Percentiles rank a stretch among this genome's conserved stretches.
Evolutionary conservation across 2,888 invertebrate genomes (phyloP).

Genomic region (Spatulosminthurus flaviceps): DNA sequence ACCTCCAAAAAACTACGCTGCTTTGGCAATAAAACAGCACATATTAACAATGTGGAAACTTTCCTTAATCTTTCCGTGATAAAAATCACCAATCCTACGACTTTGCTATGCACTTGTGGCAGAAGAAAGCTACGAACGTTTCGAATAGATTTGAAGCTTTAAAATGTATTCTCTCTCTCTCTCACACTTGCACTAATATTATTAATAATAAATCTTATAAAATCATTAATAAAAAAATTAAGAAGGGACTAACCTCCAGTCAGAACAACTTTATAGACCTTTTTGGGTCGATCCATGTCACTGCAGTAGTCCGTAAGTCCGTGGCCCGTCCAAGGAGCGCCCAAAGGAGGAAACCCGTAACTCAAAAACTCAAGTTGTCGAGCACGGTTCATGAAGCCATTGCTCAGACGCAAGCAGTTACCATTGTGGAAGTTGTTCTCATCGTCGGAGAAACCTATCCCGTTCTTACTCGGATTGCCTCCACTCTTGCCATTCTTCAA

Average conservation of each 20-base stretch:
- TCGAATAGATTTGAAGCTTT: too few relatives aligned
- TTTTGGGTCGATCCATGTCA: constrained; percentile 67
- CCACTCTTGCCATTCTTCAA: constrained; percentile 26
- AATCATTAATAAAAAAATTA: too few relatives aligned
- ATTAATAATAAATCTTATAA: too few relatives aligned
- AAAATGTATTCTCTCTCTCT: too few relatives aligned
- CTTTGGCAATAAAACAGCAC: too few relatives aligned
- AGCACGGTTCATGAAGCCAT: constrained; percentile 12
- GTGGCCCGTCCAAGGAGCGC: neutral
- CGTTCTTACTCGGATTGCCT: neutral
- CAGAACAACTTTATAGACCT: constrained; percentile 84
- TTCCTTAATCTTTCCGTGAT: too few relatives aligned
- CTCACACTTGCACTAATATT: too few relatives aligned
- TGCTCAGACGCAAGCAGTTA: constrained; percentile 36
- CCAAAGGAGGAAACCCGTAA: neutral
- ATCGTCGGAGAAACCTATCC: constrained; percentile 1
- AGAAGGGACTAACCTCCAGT: constrained; percentile 84
- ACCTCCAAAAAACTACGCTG: too few relatives aligned
- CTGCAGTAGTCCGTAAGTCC: neutral
- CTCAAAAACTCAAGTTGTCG: neutral
- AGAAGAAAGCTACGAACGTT: too few relatives aligned
- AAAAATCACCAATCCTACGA: too few relatives aligned
- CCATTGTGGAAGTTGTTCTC: constrained; percentile 11
- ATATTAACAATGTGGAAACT: too few relatives aligned
- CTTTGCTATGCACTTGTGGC: too few relatives aligned